Conservation (phyloP, 2,797 vertebrate species). For the Agapornis canus region DNA sequence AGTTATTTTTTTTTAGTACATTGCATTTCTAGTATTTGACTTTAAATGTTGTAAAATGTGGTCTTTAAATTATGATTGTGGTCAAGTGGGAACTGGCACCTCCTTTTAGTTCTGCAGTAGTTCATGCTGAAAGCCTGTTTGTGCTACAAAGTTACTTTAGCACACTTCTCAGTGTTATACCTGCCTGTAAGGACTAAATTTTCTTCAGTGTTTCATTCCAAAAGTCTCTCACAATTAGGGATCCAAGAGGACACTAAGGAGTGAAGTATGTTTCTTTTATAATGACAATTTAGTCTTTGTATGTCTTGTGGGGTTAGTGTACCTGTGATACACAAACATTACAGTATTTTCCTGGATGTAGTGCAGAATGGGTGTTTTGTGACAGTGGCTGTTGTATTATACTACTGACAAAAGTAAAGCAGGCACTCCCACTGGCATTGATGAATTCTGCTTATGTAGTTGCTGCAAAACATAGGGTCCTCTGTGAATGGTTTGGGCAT, state of each 20-base stretch:
- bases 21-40: not conserved
- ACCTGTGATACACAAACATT: not conserved
- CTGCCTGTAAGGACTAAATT: not conserved
- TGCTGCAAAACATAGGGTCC: constrained; percentile 43
- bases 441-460: constrained; percentile 56
- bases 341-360: constrained; percentile 10
- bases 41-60: not conserved
- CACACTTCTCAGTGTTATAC: not conserved
- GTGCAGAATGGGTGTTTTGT: constrained; percentile 51
- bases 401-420: constrained; percentile 42
- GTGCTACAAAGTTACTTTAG: not conserved
- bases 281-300: not conserved
- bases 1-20: not conserved
- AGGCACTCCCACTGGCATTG: constrained; percentile 38
- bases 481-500: constrained; percentile 38
- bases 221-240: not conserved
- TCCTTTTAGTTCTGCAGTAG: not conserved
- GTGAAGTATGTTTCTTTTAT: not conserved
- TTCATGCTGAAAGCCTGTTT: not conserved
- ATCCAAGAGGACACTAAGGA: not conserved
- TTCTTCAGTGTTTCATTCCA: not conserved
- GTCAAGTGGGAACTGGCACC: not conserved
- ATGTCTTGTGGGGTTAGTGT: not conserved
- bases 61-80: not conserved
- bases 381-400: constrained; percentile 46